Evolutionary conservation across 2,888 invertebrate species (phyloP).

Genomic region (Tetragnatha montana): DNA sequence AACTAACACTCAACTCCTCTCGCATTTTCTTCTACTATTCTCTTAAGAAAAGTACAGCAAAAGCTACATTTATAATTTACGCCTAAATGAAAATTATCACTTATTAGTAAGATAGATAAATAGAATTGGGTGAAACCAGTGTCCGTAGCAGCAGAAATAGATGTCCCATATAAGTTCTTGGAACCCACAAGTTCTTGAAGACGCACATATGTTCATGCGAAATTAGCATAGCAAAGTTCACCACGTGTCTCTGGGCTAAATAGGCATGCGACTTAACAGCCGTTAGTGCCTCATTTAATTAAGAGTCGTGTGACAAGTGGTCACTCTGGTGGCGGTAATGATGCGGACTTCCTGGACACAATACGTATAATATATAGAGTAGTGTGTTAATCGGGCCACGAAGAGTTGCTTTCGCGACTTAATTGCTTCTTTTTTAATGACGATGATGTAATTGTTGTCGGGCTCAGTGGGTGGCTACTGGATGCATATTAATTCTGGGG

Average conservation of each 20-base stretch:
- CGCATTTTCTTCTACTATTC: no score
- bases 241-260: conserved; percentile 52
- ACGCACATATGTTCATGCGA: conserved; percentile 15
- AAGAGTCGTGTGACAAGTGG: conserved; percentile 31
- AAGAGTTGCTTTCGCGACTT: conserved; percentile 8
- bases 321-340: conserved; percentile 30
- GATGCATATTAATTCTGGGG: no score
- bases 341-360: background rate
- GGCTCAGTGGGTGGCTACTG: background rate
- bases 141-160: background rate
- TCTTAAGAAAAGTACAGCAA: no score
- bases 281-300: conserved; percentile 47
- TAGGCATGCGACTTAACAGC: conserved; percentile 36
- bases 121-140: background rate
- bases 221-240: conserved; percentile 55
- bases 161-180: background rate
- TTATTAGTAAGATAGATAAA: no score
- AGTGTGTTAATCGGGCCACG: conserved; percentile 29
- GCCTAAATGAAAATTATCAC: no score
- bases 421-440: background rate
- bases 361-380: background rate
- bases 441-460: background rate
- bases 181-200: background rate
- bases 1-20: no score
- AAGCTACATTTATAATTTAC: no score